Conservation (phyloP, 2,888 invertebrate species). For the Amblyjoppa fuscipennis region DNA sequence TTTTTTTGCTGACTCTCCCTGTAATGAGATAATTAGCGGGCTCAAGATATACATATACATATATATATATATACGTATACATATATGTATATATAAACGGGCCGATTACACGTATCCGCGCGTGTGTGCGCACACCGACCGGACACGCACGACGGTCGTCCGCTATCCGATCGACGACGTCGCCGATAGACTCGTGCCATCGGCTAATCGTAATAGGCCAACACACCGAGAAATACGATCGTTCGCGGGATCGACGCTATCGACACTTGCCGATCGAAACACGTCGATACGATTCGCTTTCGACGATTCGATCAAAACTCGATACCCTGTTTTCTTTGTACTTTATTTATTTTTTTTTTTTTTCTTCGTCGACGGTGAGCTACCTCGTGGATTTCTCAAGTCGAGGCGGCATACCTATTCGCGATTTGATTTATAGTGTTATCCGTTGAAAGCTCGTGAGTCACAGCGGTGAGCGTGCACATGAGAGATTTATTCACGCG, state of each 20-base stretch:
- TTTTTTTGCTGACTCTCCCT: conserved; percentile 60
- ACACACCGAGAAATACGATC: conserved; percentile 35
- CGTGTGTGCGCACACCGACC: conserved; percentile 7
- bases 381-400: neutral
- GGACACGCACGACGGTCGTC: neutral
- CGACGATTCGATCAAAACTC: conserved; percentile 12
- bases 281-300: conserved; percentile 38
- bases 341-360: neutral
- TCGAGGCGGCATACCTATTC: neutral
- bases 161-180: conserved; percentile 5
- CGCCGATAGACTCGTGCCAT: conserved; percentile 43
- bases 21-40: conserved; percentile 75
- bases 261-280: conserved; percentile 7
- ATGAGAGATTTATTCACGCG: conserved; percentile 28
- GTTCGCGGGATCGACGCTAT: conserved; percentile 47
- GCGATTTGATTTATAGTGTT: conserved; percentile 21
- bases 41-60: conserved; percentile 25
- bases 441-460: conserved; percentile 15
- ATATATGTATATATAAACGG: neutral
- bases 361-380: neutral
- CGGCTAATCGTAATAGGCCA: conserved; percentile 42
- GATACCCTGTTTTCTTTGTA: neutral
- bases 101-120: conserved; percentile 19
- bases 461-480: conserved; percentile 21
- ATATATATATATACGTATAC: neutral